Conservation (phyloP, 2,113 vertebrate genomes). For the Dinomys branickii region DNA sequence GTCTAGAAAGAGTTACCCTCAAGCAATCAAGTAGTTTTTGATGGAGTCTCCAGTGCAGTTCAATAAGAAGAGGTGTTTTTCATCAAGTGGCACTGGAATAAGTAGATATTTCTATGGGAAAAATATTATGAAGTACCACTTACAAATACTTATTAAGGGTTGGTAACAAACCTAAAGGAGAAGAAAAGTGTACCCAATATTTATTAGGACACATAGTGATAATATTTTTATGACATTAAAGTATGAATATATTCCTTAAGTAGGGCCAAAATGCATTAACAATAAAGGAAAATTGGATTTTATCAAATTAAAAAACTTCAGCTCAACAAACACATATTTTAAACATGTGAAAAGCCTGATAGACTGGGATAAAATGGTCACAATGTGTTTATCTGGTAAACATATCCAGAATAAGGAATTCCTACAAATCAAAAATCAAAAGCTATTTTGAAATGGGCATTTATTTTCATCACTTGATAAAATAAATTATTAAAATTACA, state of each 20-base stretch:
- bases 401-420: not conserved
- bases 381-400: not conserved
- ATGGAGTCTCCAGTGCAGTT: not conserved
- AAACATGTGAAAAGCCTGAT: not conserved
- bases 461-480: not conserved
- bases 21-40: not conserved
- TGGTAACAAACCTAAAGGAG: not conserved
- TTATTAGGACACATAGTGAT: not conserved
- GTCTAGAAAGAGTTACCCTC: not conserved
- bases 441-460: not conserved
- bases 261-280: not conserved
- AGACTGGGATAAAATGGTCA: not conserved
- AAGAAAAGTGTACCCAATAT: not conserved
- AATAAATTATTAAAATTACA: not conserved
- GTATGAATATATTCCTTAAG: not conserved
- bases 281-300: not conserved
- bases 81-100: not conserved
- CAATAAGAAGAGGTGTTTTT: not conserved
- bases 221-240: not conserved
- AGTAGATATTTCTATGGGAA: not conserved
- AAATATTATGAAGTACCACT: not conserved
- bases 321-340: not conserved
- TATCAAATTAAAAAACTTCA: not conserved
- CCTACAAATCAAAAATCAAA: constrained; percentile 26
- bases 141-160: not conserved